Evolutionary conservation across 2,113 vertebrate genomes (phyloP), one percentile per base, ranked within the genome.

Genomic region (Cyprinodon brontotheroides): DNA sequence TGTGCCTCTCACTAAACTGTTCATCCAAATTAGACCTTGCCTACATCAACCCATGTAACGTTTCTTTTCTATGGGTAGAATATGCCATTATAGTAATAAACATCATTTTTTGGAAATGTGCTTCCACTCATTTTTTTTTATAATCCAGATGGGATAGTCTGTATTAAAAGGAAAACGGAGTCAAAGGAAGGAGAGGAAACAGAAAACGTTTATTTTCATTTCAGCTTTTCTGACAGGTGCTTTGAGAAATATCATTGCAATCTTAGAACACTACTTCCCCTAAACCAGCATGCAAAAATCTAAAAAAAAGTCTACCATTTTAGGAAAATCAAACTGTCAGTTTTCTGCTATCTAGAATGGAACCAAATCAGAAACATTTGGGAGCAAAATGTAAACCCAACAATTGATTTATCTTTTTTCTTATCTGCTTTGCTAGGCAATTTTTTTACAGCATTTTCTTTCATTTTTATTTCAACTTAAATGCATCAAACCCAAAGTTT

Each of bases 61-160:
- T 89, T 80, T 83, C 83, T 92, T 93, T 94, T 94, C 84, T 93
- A 92, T 89, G 70, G 82, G 82, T 86, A 67, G 84, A 76, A 47
- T 90, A 67, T 74, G 73, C 71, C 78, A 78, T 72, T 72, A 81
- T 86, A 90, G 65, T 73, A 91, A 93, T 92, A 92, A 92, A 92
- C 39, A 20, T 43, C 37, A 73, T 86, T 66, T 91, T 93, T 94
- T 91, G 83, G 80, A 89, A 71, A 89, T 93, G 0, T 65, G 91
- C 79, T 68, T 90, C 79, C 29, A 36, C 22, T 78, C 7, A 22
- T 67, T 3, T 47, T 70, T 76, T 38, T 3, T 17, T 9, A 11
- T 13, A 20, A 20, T n/a, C 50, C 50, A 57, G 14, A 20, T 53
- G 17, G 17, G 43, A 45, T 8, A 11, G 50, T n/a, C 17, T 20